Conservation (phyloP, 2,888 invertebrate genomes). For the Phasia obesa region DNA sequence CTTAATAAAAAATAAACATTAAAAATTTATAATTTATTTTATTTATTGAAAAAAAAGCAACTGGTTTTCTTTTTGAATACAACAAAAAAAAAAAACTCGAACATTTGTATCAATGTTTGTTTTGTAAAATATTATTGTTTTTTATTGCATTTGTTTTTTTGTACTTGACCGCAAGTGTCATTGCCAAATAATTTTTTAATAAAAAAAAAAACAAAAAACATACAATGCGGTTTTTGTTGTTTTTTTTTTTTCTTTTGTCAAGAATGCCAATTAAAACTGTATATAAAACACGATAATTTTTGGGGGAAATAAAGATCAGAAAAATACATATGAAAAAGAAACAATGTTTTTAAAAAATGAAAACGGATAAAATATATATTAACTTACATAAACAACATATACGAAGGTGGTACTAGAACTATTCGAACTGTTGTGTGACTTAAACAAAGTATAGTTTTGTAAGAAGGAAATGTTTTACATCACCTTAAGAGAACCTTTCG, state of each 20-base stretch:
- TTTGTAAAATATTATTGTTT: constrained; percentile 27
- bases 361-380: neutral
- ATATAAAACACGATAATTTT: constrained; percentile 81
- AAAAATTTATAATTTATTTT: constrained; percentile 6
- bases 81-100: constrained; percentile 39
- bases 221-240: constrained; percentile 19
- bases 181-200: constrained; percentile 74
- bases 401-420: constrained; percentile 2
- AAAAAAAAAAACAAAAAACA: constrained; percentile 75
- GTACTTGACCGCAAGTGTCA: constrained; percentile 79
- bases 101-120: constrained; percentile 43
- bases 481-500: neutral
- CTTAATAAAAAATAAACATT: neutral
- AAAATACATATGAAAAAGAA: constrained; percentile 13
- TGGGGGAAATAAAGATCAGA: constrained; percentile 49
- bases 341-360: constrained; percentile 58
- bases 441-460: no score
- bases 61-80: constrained; percentile 50
- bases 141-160: constrained; percentile 70
- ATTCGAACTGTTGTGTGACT: no score
- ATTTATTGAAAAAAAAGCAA: constrained; percentile 26
- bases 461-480: neutral
- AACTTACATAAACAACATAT: constrained; percentile 33
- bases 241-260: constrained; percentile 50
- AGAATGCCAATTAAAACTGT: constrained; percentile 82